Evolutionary conservation across 53 echinoderm and acorn worm species (phyloP), one percentile per base, ranked within the genome.

Genomic region (Apostichopus leukothele): DNA sequence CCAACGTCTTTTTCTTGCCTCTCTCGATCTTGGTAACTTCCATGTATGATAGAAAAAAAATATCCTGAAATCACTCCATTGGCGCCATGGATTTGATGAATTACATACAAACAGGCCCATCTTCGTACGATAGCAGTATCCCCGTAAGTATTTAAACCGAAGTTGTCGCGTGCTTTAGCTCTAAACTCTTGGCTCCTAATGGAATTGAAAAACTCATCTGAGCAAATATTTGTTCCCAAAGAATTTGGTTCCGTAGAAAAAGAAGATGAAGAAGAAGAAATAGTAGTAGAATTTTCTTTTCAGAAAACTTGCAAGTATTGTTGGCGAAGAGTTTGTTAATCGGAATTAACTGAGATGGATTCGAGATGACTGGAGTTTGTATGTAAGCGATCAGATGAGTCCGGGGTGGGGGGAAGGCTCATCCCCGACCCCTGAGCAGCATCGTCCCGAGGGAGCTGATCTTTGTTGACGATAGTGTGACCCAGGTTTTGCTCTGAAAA

Each of bases 391-490:
- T 96, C 96, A 5, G 96, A 96, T 5, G 96, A 96, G 67, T 96
- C 96, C 6, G 96, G 96, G 55, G 96, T 96, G 50, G 96, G 96
- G 74, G 96, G 96, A 89, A 96, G 76, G 73, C 96, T 96, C 96
- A 96, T 96, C 20, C 94, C 94, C 53, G 96, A 94, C 71, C 91
- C 93, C 1, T 89, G 92, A 0, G 94, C 91, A 9, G 94, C 92
- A 75, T 96, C 96, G 74, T 92, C 96, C 60, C 96, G 84, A 6
- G 92, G 92, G 39, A 89, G 92, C 76, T 89, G 89, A 78, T 92
- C 92, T 88, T 92, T 92, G 50, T 81, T 81, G 53, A 91, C 61
- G 18, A 90, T 79, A 8, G 94, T 94, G 60, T 91, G 92, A 26
- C 94, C 94, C 19, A 96, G 89, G 55, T 89, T 96, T 75, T 96